Base-by-base conservation (phyloP, 2,113 vertebrate species). In the Trichechus manatus region DNA sequence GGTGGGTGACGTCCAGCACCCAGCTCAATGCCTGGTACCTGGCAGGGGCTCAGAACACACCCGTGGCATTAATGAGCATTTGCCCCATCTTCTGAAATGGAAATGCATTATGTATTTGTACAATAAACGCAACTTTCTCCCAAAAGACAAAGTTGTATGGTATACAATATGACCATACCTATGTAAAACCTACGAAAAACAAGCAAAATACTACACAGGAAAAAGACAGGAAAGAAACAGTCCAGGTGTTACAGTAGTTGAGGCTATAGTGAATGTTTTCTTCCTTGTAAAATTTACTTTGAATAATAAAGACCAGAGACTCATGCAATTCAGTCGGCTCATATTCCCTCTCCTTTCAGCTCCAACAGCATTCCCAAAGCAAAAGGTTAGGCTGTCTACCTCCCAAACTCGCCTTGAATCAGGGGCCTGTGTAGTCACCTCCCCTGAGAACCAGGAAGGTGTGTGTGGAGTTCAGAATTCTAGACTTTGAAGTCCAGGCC, bases 191-290 rank as follows among this genome's bases (percentile, higher is more conserved):
- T 7, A 91, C 61, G 61, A 61, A 93, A 93, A 93, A 22, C 68
- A 82, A 92, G 78, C 56, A 53, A 82, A 92, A 83, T 82, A 56
- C 93, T 23, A 82, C 3, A 59, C 0, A 90, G 70, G 42, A 50
- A 95, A 92, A 96, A 87, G 31, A 91, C 33, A 19, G 53, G 36
- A 44, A 85, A 94, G 42, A 85, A 91, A 77, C 8, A 42, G 33
- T 29, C 42, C 47, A 86, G 91, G 85, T 83, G 42, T 95, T 78
- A 91, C 2, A 92, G 36, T 10, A 66, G 20, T 56, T 83, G 92
- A 93, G n/a, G 77, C 61, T 74, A 89, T 1, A 81, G 50, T 44
- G 4, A 70, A 50, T 50, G 84, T 95, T 59, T 39, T 66, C 33
- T 85, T 87, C 47, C n/a, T 82, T 66, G 59, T 33, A 77, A 79